phyloP scores from a whole-genome alignment of 1,140 invertebrate genomes.

The Ceratina calcarata region DNA sequence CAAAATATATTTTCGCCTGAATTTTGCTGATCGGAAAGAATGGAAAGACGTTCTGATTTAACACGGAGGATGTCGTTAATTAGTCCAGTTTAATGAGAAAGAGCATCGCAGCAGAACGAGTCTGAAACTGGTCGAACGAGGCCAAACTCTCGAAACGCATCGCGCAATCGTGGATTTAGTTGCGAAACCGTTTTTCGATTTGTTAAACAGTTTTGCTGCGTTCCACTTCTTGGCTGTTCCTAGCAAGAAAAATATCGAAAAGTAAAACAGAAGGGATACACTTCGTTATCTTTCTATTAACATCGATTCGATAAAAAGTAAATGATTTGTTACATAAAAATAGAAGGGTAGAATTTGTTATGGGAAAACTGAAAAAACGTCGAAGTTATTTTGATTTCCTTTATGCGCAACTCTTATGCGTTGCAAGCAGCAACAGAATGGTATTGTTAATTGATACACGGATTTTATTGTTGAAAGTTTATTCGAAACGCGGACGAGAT shows the following conservation, averaged over 20 bases:
- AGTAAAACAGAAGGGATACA: conserved; percentile 22
- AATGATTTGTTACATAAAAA: no score
- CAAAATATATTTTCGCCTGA: background rate
- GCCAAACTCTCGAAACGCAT: conserved; percentile 5
- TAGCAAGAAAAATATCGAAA: background rate
- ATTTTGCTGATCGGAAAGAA: background rate
- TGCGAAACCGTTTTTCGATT: conserved; percentile 29
- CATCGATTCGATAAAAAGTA: no score
- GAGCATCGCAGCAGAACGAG: conserved; percentile 11
- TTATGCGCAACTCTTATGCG: no score
- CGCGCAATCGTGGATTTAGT: conserved; percentile 5
- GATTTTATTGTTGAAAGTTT: conserved; percentile 34
- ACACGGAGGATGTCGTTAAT: background rate
- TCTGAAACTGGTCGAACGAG: conserved; percentile 19
- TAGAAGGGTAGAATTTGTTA: no score
- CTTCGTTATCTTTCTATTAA: conserved; percentile 6
- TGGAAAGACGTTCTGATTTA: background rate
- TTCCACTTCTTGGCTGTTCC: background rate
- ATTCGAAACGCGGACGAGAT: conserved; percentile 32
- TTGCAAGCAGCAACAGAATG: no score
- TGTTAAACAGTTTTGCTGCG: background rate
- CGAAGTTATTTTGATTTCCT: background rate
- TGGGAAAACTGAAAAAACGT: no score
- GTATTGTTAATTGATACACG: conserved; percentile 27
- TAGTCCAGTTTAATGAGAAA: conserved; percentile 27